These are phyloP conservation scores for Eunapius fragilis DNA, from an alignment of 37 sponge, comb jelly and placozoan species.

Conservation along the genomic window DNA sequence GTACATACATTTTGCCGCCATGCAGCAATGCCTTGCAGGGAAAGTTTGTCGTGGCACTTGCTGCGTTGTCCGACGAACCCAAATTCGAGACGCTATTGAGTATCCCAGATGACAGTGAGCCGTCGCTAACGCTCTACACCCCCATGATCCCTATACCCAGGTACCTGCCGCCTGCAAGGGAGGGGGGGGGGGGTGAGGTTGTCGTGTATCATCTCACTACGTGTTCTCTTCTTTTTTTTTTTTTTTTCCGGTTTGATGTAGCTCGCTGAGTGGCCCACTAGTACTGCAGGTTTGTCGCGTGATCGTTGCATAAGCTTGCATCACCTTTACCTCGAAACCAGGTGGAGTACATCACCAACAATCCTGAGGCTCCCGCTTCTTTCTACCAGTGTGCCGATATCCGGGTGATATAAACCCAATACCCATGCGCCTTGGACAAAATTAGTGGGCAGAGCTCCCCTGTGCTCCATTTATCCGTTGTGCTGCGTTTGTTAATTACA, in stretches of 20 bases:
- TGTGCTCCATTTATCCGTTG: not conserved
- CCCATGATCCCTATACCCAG: constrained; percentile 23
- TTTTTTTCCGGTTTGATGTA: too few species aligned
- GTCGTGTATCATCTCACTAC: not conserved
- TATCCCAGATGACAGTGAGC: constrained; percentile 33
- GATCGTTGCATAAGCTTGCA: not conserved
- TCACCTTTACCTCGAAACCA: constrained; percentile 5
- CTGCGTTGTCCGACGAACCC: not conserved
- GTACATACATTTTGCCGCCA: not conserved
- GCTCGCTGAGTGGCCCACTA: not conserved
- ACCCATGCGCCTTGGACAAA: not conserved
- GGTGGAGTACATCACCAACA: constrained; percentile 76
- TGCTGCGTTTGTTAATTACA: not conserved
- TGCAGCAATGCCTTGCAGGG: constrained; percentile 8
- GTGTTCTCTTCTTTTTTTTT: too few species aligned
- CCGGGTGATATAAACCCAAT: not conserved
- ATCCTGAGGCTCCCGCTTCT: constrained; percentile 73
- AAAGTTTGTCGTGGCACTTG: constrained; percentile 21
- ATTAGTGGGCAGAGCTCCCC: constrained; percentile 3
- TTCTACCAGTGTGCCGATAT: constrained; percentile 95
- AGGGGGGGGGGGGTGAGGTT: too few species aligned
- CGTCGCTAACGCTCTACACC: constrained; percentile 33
- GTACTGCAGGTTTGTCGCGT: not conserved
- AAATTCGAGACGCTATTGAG: not conserved
- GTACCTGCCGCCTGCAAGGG: constrained; percentile 9